Base-by-base conservation (phyloP, 2,797 vertebrate species). In the Aldrovandia affinis region DNA sequence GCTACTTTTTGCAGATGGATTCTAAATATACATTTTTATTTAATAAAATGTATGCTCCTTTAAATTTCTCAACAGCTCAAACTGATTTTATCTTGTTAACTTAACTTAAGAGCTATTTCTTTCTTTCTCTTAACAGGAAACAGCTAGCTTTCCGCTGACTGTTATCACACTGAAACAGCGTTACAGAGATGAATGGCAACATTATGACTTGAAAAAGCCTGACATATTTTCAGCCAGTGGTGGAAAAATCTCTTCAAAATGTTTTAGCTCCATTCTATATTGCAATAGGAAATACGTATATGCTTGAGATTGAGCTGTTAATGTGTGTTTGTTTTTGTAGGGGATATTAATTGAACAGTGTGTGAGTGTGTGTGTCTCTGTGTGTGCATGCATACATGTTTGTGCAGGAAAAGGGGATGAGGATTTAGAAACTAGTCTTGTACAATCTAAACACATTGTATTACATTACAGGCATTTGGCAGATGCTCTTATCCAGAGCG, bases 161-260 rank as follows among this genome's bases (percentile, higher is more conserved):
- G 82, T 90, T 92, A 91, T 92, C 89, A 87, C 80, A 61, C 22
- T 2, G 59, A 61, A 5, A 61, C 22, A 28, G 59, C 59, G n/a
- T 61, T 25, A 61, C 25, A 61, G 9, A 61, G 22, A 61, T 61
- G 59, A 22, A 61, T 61, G 59, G 25, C 22, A n/a, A 83, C 36
- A 83, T 18, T 44, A 42, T 8, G 50, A 25, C 25, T 18, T 61
- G 7, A 61, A n/a, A 61, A 61, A 61, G 59, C 59, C 25, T 25
- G 25, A 61, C 25, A 61, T 61, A 61, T 61, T 61, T 61, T 61
- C 25, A 28, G 25, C 20, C 59, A 61, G 59, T 22, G 25, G 22
- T 61, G 8, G 25, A 61, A 61, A 61, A 61, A n/a, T 7, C 47
- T 50, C 47, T 10, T 50, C 47, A 50, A 50, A 50, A 50, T 3